Evolutionary conservation across 2,888 invertebrate genomes (phyloP), one percentile per base, ranked within the genome.

Genomic region (Orthosia incerta): DNA sequence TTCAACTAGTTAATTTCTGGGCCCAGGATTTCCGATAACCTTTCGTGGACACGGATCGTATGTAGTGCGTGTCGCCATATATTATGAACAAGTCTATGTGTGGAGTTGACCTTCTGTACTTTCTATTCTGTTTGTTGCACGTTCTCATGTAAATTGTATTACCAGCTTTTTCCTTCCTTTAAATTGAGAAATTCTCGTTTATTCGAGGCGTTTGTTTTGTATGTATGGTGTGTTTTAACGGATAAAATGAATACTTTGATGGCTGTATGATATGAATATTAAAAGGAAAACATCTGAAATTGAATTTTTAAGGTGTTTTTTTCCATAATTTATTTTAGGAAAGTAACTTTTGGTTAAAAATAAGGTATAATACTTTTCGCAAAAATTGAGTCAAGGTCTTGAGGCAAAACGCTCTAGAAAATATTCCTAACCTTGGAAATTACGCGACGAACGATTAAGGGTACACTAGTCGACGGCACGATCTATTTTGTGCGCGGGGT

Each of bases 141-240:
- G 70, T 66, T 64, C 53, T 45, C 71, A 76, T 74, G 73, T 70
- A 86, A 82, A 85, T 82, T 79, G 63, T 72, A 80, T 85, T 82
- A 77, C 61, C 31, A 61, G 71, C 61, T 71, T 79, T 82, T 86
- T 76, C 59, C 26, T 79, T 76, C 74, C 31, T 64, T 26, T 72
- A 77, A 81, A 82, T 85, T 82, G 76, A 73, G 56, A 77, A 72
- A 66, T 77, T 76, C 69, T 64, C 59, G 23, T 76, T 75, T 77
- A 79, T 81, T 67, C 31, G 12, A 23, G 4, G 20, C 46, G 26
- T 83, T 66, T 61, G 20, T 55, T 61, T 23, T 3, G 48, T 74
- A 69, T 65, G 48, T 72, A 57, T 69, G 65, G 15, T 31, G 50
- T 74, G 66, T 83, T 69, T 66, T 66, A 51, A 62, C 13, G 51